phyloP scores from a whole-genome alignment of 1,140 invertebrate species.

The Hermetia illucens region DNA sequence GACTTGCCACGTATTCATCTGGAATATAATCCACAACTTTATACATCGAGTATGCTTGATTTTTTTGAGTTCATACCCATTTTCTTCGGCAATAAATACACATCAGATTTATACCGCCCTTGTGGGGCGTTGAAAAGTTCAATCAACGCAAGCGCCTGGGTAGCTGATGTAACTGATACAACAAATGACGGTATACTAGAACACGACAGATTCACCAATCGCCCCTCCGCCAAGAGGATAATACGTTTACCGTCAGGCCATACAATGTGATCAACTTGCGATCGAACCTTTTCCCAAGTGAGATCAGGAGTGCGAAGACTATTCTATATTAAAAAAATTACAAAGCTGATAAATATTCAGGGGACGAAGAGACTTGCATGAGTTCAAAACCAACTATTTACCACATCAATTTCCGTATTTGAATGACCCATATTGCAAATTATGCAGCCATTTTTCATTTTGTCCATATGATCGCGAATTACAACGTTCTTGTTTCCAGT shows the following conservation, averaged over 20 bases:
- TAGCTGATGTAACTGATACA: conserved; percentile 87
- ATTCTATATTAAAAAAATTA: conserved; percentile 43
- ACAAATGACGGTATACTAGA: conserved; percentile 96
- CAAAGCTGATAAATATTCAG: not conserved
- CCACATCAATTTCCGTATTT: conserved; percentile 95
- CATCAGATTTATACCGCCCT: conserved; percentile 91
- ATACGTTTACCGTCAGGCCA: conserved; percentile 89
- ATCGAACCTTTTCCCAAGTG: conserved; percentile 93
- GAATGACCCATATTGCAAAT: conserved; percentile 98
- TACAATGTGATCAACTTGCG: conserved; percentile 94
- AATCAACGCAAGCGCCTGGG: conserved; percentile 88
- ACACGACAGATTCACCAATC: conserved; percentile 90
- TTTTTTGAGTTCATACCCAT: conserved; percentile 55
- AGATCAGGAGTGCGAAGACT: conserved; percentile 84
- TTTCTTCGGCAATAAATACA: conserved; percentile 95
- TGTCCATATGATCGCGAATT: conserved; percentile 87
- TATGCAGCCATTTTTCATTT: conserved; percentile 93
- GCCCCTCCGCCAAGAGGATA: conserved; percentile 86
- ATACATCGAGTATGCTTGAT: not conserved
- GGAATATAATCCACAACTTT: not conserved
- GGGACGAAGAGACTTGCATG: conserved; percentile 37
- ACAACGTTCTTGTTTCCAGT: conserved; percentile 97
- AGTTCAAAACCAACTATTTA: too few relatives aligned
- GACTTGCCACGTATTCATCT: conserved; percentile 11
- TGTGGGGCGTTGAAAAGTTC: conserved; percentile 91